Evolutionary conservation across 2,797 vertebrate species (phyloP).

Genomic region (Parotocinclus haroldoi): DNA sequence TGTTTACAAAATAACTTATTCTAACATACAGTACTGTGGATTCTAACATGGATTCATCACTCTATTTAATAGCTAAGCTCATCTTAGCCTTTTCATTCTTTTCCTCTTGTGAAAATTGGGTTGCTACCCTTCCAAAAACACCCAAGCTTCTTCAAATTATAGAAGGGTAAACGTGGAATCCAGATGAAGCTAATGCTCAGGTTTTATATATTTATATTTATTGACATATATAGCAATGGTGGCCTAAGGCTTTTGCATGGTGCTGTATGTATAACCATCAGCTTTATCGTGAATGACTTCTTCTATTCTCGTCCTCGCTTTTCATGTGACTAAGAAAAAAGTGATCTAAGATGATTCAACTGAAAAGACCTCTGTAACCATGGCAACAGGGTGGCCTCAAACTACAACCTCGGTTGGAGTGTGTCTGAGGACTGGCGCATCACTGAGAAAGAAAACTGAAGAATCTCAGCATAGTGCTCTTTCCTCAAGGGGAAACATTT

Average conservation of each 20-base stretch:
- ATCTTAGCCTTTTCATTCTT: too few relatives aligned
- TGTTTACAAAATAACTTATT: too few relatives aligned
- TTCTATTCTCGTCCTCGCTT: neutral
- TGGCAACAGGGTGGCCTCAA: conserved; percentile 48
- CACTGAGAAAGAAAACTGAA: neutral
- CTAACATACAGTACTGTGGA: too few relatives aligned
- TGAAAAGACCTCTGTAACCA: conserved; percentile 46
- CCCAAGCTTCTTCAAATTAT: too few relatives aligned
- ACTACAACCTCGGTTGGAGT: conserved; percentile 37
- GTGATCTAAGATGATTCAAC: conserved; percentile 47
- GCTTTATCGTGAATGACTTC: neutral
- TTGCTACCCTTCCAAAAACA: too few relatives aligned
- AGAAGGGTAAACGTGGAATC: too few relatives aligned
- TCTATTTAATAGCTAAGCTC: too few relatives aligned
- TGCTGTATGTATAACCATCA: neutral
- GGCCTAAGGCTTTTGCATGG: neutral
- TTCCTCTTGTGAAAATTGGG: too few relatives aligned
- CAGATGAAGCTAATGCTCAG: too few relatives aligned
- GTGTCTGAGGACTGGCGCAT: conserved; percentile 20
- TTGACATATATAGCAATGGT: too few relatives aligned
- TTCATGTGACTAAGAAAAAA: conserved; percentile 42
- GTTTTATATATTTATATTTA: too few relatives aligned
- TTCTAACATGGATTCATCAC: too few relatives aligned
- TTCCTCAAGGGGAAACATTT: neutral
- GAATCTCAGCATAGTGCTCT: neutral